Percentiles rank a stretch among this genome's conserved stretches.
phyloP scores from a whole-genome alignment of 2,888 invertebrate genomes.

The Pocota personata region DNA sequence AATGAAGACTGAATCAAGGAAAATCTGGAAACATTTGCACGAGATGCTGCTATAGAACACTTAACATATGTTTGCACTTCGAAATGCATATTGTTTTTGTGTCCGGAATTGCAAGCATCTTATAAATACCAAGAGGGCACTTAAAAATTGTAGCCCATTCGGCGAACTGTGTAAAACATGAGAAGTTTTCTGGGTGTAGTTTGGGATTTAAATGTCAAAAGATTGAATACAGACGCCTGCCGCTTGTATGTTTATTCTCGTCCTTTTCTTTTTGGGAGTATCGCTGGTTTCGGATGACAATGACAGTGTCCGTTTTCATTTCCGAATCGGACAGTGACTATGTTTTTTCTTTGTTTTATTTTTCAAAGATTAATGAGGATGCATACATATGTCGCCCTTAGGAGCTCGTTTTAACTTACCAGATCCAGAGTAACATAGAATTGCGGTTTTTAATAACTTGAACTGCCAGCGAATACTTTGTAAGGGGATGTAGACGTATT shows the following conservation, averaged over 20 bases:
- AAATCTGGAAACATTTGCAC: slow-evolving; percentile 33
- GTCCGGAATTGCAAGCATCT: slow-evolving; percentile 22
- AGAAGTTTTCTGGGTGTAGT: slow-evolving; percentile 28
- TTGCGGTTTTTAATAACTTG: too few species aligned
- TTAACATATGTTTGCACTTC: slow-evolving; percentile 72
- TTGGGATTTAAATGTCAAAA: slow-evolving; percentile 49
- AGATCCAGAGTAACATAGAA: too few species aligned
- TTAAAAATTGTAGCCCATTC: slow-evolving; percentile 36
- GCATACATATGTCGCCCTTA: too few species aligned
- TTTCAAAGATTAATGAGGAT: too few species aligned
- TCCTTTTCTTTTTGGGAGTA: background rate
- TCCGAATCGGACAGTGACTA: background rate
- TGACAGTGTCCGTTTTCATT: background rate
- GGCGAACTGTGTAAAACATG: background rate
- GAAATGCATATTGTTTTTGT: slow-evolving; percentile 49
- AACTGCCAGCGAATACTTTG: too few species aligned
- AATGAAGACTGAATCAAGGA: slow-evolving; percentile 26
- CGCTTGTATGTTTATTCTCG: slow-evolving; percentile 10
- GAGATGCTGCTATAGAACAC: slow-evolving; percentile 57
- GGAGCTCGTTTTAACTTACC: too few species aligned
- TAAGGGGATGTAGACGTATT: too few species aligned
- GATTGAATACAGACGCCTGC: slow-evolving; percentile 33
- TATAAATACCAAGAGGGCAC: slow-evolving; percentile 24
- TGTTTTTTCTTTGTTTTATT: too few species aligned
- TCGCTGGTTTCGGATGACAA: background rate